Base-by-base conservation (phyloP, 2,797 vertebrate genomes). In the Rhynchonycteris naso region DNA sequence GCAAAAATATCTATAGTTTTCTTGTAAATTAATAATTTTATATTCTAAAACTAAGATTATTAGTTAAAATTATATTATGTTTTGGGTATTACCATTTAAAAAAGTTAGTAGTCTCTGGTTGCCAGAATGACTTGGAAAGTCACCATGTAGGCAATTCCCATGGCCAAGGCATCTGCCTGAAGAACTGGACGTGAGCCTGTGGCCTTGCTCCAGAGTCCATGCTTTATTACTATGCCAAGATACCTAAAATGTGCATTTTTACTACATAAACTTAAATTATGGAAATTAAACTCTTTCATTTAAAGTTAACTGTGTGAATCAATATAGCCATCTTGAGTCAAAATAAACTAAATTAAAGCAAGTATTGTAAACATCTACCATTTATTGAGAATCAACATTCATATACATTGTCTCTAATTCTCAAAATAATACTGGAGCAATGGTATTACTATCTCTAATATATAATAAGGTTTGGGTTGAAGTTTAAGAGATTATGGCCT, bases 1-100 rank as follows among this genome's bases (percentile, higher is more conserved):
- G 35, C 15, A 54, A 54, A 63, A 65, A 86, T 43, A 58, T 82
- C 74, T 74, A 43, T 76, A 15, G 38, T 72, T 84, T 61, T 80
- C 61, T 85, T 63, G 16, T 59, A 56, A 50, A 72, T 26, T 93
- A 43, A 76, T 63, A 79, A 52, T 95, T 93, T 86, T 18, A 88
- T 24, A 88, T 93, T 95, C 72, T 88, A 82, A 94, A 89, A 66
- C 28, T 65, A 72, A 12, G 1, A 65, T 28, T 93, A 75, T 90
- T 93, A 79, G 69, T 89, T 61, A 81, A 89, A 96, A 86, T 69
- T 56, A 12, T 78, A 15, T 89, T 85, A 63, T 19, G 28, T 43
- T 90, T 91, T 28, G 9, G 63, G 14, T 19, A 80, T 82, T 94
- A 80, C 43, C 5, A 59, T 43, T 93, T 88, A 43, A 83, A 90